These are phyloP conservation scores for Catostylus mosaicus DNA, from an alignment of 30 jellyfish, hydroid and myxozoan species.

Conservation along the genomic window DNA sequence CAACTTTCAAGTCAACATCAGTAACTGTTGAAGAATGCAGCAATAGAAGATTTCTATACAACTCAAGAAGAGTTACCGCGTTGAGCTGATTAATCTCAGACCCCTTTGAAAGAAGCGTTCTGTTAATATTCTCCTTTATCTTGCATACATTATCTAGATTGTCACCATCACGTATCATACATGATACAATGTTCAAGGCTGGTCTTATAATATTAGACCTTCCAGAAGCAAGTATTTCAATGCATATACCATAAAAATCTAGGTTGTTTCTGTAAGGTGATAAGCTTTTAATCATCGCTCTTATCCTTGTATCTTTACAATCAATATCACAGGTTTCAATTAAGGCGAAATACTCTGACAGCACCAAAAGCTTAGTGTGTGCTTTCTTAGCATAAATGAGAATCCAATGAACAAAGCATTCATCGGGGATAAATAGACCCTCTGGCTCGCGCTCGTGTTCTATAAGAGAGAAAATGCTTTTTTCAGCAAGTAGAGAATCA, in stretches of 20 bases:
- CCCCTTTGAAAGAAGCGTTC: conserved; percentile 15
- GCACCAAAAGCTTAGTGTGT: neutral
- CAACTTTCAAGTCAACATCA: conserved; percentile 42
- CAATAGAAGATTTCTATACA: conserved; percentile 3
- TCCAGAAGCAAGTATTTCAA: conserved; percentile 3
- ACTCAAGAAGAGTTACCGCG: conserved; percentile 3
- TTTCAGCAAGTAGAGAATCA: neutral
- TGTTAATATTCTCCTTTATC: conserved; percentile 28
- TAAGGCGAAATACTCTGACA: conserved; percentile 8
- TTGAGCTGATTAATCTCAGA: conserved; percentile 34
- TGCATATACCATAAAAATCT: conserved; percentile 14
- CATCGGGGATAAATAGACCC: conserved; percentile 21
- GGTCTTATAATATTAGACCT: neutral
- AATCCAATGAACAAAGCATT: conserved; percentile 43
- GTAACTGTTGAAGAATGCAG: neutral
- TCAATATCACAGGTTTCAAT: neutral
- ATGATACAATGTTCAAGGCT: conserved; percentile 1
- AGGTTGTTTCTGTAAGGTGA: conserved; percentile 4
- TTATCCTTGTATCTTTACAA: neutral
- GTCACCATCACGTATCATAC: neutral
- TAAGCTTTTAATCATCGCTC: neutral
- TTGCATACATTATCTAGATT: neutral
- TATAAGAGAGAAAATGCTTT: neutral
- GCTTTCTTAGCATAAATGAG: neutral
- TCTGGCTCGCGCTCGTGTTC: neutral